These are phyloP conservation scores for Actinemys pallida DNA, from an alignment of 2,113 vertebrate species.

Conservation along the genomic window DNA sequence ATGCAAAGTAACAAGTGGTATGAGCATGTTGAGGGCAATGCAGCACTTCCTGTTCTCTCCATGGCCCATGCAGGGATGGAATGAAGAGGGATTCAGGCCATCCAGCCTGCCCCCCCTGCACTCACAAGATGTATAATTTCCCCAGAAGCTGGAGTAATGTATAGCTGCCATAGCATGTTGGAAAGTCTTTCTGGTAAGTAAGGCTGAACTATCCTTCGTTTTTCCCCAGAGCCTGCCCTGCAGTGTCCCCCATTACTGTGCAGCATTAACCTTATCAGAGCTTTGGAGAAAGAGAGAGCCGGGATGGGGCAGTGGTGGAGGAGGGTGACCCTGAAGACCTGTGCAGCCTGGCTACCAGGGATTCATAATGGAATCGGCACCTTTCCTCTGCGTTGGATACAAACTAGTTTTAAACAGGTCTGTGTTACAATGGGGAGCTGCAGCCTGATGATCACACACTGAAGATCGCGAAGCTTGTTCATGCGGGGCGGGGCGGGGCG, in stretches of 20 bases:
- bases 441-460: neutral
- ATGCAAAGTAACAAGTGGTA: neutral
- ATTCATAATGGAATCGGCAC: neutral
- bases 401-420: neutral
- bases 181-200: neutral
- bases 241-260: neutral
- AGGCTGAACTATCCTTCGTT: neutral
- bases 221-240: neutral
- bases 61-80: neutral
- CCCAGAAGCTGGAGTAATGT: neutral
- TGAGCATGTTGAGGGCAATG: neutral
- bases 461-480: neutral
- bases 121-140: neutral
- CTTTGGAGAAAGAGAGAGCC: neutral
- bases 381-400: neutral
- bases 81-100: neutral
- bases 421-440: neutral
- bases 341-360: neutral
- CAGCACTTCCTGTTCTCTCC: neutral
- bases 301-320: too few species aligned
- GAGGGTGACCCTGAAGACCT: neutral
- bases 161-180: neutral
- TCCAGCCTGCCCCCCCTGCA: neutral
- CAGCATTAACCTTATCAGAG: neutral
- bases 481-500: accelerated